phyloP scores from a whole-genome alignment of 2,113 vertebrate species.

The Otis tarda region DNA sequence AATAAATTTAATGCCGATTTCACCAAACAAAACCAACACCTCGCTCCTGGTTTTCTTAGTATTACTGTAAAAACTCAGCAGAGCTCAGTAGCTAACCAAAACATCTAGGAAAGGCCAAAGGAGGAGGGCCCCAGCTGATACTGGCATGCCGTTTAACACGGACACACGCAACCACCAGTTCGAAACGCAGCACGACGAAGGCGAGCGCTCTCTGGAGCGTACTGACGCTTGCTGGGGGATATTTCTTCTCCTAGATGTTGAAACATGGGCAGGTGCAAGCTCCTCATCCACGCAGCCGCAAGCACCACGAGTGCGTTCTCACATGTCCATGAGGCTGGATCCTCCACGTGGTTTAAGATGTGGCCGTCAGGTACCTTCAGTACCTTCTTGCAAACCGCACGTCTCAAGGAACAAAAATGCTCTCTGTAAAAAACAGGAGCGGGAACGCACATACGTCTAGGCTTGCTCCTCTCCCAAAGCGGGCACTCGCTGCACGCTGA shows the following conservation, averaged over 20 bases:
- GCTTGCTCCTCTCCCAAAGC: not conserved
- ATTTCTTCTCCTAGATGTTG: not conserved
- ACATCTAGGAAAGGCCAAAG: not conserved
- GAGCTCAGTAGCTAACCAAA: not conserved
- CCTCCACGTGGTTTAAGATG: fast-evolving
- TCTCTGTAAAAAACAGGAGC: not conserved
- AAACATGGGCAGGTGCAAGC: not conserved
- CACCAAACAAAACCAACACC: not conserved
- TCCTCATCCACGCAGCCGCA: fast-evolving
- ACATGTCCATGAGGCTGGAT: fast-evolving
- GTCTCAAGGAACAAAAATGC: not conserved
- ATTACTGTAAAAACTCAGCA: not conserved
- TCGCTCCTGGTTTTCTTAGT: fast-evolving
- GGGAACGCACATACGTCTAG: fast-evolving
- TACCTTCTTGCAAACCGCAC: fast-evolving
- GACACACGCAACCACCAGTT: fast-evolving
- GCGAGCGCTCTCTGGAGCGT: fast-evolving
- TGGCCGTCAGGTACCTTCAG: fast-evolving
- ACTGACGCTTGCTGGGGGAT: not conserved
- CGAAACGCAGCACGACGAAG: fast-evolving
- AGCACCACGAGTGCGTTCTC: fast-evolving
- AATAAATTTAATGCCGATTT: not conserved
- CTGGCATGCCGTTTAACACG: fast-evolving
- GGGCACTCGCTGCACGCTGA: fast-evolving
- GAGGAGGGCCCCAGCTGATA: not conserved